Evolutionary conservation across 2,888 invertebrate species (phyloP).

Genomic region (Carterocephalus palaemon): DNA sequence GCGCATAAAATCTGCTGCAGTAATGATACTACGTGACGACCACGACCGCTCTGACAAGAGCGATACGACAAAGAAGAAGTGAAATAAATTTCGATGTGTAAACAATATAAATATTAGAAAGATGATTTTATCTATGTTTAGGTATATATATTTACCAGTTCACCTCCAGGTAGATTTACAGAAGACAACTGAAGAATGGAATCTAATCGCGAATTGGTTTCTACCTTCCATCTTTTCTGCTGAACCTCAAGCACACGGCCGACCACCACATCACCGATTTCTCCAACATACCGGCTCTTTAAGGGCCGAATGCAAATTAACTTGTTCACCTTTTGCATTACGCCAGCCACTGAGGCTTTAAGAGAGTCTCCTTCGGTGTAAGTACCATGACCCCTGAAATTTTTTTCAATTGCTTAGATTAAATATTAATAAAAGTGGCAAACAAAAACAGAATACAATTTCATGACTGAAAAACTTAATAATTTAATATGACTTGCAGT

Average conservation of each 20-base stretch:
- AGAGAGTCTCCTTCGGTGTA: constrained; percentile 90
- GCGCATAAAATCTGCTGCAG: too few species aligned
- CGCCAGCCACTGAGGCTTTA: constrained; percentile 96
- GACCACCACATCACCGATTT: constrained; percentile 98
- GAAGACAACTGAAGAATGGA: constrained; percentile 92
- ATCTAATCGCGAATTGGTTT: constrained; percentile 94
- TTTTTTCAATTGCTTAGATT: too few species aligned
- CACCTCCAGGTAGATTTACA: constrained; percentile 98
- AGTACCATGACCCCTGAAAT: constrained; percentile 95
- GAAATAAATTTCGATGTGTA: too few species aligned
- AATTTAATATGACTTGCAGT: background rate
- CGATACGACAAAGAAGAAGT: too few species aligned
- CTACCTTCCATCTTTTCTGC: constrained; percentile 96
- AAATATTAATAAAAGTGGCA: background rate
- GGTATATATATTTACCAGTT: constrained; percentile 81
- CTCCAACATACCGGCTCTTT: constrained; percentile 93
- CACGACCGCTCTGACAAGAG: too few species aligned
- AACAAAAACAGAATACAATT: background rate
- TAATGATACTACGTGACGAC: too few species aligned
- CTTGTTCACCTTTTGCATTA: constrained; percentile 96
- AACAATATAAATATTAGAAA: too few species aligned
- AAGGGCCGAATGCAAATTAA: constrained; percentile 94
- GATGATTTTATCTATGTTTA: too few species aligned
- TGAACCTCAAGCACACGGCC: constrained; percentile 97
- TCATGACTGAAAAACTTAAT: background rate